Base-by-base conservation (phyloP, 2,888 invertebrate genomes). In the Campoplex capitator region DNA sequence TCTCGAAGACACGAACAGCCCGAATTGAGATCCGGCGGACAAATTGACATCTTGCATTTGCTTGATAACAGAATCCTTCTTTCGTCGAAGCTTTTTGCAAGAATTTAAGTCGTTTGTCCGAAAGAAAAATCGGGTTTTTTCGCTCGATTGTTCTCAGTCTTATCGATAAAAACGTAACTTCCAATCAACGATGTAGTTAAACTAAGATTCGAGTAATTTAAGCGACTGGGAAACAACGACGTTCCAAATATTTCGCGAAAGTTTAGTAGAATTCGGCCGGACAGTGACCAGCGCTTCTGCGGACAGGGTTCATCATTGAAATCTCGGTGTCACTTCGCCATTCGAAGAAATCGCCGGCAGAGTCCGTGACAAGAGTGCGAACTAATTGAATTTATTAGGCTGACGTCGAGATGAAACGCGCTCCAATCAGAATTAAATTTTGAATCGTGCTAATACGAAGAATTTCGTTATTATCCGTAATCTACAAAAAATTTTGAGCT, bases 301-400 rank as follows among this genome's bases (percentile, higher is more conserved):
- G 75, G 81, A 86, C 86, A 88, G 81, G 78, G 83, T 86, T 74
- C 80, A 82, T 78, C 42, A 23, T 23, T 23, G 54, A 73, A 79
- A 45, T 79, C 80, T 85, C 73, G 79, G 77, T 70, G 75, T 76
- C 86, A 88, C 86, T 88, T 71, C 58, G 58, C 81, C 86, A 81
- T 67, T 28, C 51, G n/a, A 35, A 28, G 9, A 42, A 42, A 42
- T 42, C 7, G 42, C 42, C 7, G 9, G 42, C 9, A 42, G 1
- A 42, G 42, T 42, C 42, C 42, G 9, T n/a, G 48, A 48, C 16
- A 42, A 7, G 42, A 42, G 48, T 16, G 48, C 3, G 3, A 16
- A 48, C 16, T 16, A 48, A 16, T 48, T 16, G 3, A 48, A 48
- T 16, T 48, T 16, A 48, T 48, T 48, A 3, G 16, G 3, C 16